Conservation (phyloP, 2,888 invertebrate genomes). For the Drosophila testacea region DNA sequence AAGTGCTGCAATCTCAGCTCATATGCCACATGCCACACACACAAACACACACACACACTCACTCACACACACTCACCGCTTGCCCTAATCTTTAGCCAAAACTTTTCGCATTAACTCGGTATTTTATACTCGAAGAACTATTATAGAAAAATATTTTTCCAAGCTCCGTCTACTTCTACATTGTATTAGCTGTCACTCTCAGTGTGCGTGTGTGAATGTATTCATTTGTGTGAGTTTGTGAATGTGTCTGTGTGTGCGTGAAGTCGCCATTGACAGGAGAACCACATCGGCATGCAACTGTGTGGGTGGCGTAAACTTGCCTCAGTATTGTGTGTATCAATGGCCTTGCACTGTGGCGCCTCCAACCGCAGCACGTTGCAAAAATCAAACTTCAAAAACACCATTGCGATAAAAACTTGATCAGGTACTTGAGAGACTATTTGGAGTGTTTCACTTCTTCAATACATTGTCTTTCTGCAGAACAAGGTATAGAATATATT, state of each 20-base stretch:
- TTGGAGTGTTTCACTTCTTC: background rate
- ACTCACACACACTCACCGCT: constrained; percentile 9
- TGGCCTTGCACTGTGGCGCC: constrained; percentile 24
- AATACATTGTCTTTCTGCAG: no score
- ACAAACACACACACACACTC: background rate
- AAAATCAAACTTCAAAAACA: constrained; percentile 8
- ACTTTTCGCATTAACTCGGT: constrained; percentile 74
- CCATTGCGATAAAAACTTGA: background rate
- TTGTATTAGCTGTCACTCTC: constrained; percentile 57
- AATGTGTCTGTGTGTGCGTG: constrained; percentile 33
- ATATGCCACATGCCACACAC: constrained; percentile 19
- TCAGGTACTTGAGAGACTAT: background rate
- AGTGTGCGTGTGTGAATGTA: constrained; percentile 9
- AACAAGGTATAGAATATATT: no score
- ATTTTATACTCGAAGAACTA: constrained; percentile 75
- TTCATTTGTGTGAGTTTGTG: constrained; percentile 15
- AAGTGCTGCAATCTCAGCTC: constrained; percentile 38
- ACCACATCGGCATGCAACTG: constrained; percentile 23
- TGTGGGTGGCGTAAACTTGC: background rate
- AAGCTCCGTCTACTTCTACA: constrained; percentile 49
- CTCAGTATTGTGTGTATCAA: constrained; percentile 27
- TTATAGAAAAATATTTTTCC: constrained; percentile 75
- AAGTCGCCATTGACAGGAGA: constrained; percentile 47
- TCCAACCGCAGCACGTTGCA: constrained; percentile 6
- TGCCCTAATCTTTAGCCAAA: constrained; percentile 60